These are phyloP conservation scores for Ectemnius cavifrons DNA, from an alignment of 2,888 invertebrate species.

Conservation along the genomic window DNA sequence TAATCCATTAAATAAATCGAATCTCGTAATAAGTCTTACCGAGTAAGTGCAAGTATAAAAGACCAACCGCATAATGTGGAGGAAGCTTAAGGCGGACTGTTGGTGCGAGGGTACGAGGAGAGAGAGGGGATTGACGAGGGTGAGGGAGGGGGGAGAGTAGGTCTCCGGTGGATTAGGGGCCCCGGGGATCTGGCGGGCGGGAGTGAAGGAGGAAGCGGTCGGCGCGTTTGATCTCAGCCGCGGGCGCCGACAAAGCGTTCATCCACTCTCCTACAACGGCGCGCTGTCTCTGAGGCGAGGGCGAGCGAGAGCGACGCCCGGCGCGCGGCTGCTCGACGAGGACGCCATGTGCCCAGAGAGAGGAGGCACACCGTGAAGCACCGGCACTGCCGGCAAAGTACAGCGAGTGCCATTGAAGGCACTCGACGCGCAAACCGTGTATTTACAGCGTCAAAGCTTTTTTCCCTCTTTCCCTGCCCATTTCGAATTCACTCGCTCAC, in stretches of 20 bases:
- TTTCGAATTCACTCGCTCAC: too few relatives aligned
- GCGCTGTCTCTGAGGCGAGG: constrained; percentile 52
- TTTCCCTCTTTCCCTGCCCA: too few relatives aligned
- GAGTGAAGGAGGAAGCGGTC: constrained; percentile 65
- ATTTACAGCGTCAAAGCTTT: too few relatives aligned
- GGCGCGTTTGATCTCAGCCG: constrained; percentile 76
- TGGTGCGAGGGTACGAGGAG: too few relatives aligned
- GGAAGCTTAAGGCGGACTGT: too few relatives aligned
- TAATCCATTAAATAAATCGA: too few relatives aligned
- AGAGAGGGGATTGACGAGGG: constrained; percentile 6
- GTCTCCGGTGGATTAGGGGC: constrained; percentile 57
- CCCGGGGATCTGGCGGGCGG: constrained; percentile 30
- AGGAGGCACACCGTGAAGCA: constrained; percentile 26
- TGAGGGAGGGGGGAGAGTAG: constrained; percentile 48
- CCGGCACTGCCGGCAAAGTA: constrained; percentile 19
- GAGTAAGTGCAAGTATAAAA: too few relatives aligned
- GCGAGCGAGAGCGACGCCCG: constrained; percentile 49
- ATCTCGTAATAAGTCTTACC: too few relatives aligned
- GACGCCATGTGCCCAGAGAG: constrained; percentile 5
- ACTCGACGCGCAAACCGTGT: not conserved
- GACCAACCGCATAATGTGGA: too few relatives aligned
- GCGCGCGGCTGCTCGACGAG: constrained; percentile 44
- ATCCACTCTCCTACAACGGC: constrained; percentile 69
- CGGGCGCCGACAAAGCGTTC: constrained; percentile 76
- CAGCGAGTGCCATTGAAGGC: constrained; percentile 2